These are phyloP conservation scores for Pristionchus arcanus DNA, from an alignment of 2,888 invertebrate genomes.

Conservation along the genomic window DNA sequence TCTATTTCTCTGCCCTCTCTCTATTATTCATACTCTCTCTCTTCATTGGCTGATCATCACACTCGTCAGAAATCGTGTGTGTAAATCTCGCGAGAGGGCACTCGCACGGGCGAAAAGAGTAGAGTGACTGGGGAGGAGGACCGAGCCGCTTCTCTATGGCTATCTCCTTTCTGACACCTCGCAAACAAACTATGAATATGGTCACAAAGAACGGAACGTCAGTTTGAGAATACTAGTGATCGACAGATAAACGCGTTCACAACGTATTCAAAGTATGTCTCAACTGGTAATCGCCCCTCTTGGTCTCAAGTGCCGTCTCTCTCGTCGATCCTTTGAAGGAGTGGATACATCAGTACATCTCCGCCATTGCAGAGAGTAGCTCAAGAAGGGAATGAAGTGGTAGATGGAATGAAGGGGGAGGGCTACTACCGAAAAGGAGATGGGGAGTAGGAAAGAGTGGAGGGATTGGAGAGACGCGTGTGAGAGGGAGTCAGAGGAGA, in stretches of 20 bases:
- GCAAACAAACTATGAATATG: background rate
- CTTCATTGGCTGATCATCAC: constrained; percentile 15
- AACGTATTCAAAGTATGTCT: background rate
- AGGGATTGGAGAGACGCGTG: background rate
- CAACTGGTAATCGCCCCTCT: background rate
- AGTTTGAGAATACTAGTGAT: background rate
- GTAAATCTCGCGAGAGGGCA: constrained; percentile 42
- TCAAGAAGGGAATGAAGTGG: constrained; percentile 46
- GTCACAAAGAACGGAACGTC: background rate
- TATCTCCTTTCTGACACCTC: background rate
- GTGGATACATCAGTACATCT: constrained; percentile 30
- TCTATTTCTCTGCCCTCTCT: constrained; percentile 21
- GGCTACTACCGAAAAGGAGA: constrained; percentile 31
- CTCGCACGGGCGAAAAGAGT: background rate
- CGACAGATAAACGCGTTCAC: background rate
- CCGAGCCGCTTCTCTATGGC: background rate
- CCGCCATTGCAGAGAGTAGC: constrained; percentile 38
- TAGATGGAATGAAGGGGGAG: constrained; percentile 40
- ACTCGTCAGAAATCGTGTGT: constrained; percentile 31
- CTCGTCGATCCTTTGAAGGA: constrained; percentile 11
- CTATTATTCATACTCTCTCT: background rate
- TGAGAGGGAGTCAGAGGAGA: background rate
- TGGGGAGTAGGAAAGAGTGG: constrained; percentile 10
- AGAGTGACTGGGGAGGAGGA: background rate
- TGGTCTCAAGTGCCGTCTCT: constrained; percentile 3